Percentiles rank a stretch among this genome's conserved stretches.
Evolutionary conservation across 2,113 vertebrate genomes (phyloP).

Genomic region (Columbina picui): DNA sequence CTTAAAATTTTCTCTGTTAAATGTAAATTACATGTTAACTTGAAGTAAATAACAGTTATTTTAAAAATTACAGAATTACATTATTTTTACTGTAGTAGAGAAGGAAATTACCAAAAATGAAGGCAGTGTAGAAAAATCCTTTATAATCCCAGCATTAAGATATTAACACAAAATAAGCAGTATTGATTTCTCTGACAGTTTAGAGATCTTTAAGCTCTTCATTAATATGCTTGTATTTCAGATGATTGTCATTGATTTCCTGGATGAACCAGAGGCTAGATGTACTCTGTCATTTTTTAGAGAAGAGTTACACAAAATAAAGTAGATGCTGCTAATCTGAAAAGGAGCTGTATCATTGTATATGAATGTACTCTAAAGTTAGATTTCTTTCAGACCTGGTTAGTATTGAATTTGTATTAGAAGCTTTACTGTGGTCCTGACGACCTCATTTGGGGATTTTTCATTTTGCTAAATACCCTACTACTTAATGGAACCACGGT

Average conservation of each 20-base stretch:
- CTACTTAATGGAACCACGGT: not conserved
- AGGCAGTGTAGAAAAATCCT: not conserved
- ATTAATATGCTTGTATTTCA: not conserved
- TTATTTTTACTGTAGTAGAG: conserved; percentile 8
- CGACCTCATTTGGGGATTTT: not conserved
- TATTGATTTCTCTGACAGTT: not conserved
- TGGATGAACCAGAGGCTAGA: not conserved
- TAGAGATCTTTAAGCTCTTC: not conserved
- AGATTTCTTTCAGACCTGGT: not conserved
- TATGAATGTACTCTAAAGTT: not conserved
- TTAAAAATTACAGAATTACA: not conserved
- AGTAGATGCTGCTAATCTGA: not conserved
- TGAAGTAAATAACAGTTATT: conserved; percentile 26
- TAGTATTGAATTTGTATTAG: not conserved
- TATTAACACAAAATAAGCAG: not conserved
- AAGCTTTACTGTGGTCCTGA: not conserved
- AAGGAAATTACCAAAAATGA: conserved; percentile 3
- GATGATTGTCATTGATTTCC: not conserved
- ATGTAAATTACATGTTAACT: conserved; percentile 26
- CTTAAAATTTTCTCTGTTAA: conserved; percentile 23
- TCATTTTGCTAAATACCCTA: not conserved
- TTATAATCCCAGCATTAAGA: not conserved
- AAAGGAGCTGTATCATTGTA: not conserved
- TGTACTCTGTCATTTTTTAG: not conserved
- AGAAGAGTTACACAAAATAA: not conserved